Evolutionary conservation across 2,113 vertebrate genomes (phyloP).

Genomic region (Pica pica): DNA sequence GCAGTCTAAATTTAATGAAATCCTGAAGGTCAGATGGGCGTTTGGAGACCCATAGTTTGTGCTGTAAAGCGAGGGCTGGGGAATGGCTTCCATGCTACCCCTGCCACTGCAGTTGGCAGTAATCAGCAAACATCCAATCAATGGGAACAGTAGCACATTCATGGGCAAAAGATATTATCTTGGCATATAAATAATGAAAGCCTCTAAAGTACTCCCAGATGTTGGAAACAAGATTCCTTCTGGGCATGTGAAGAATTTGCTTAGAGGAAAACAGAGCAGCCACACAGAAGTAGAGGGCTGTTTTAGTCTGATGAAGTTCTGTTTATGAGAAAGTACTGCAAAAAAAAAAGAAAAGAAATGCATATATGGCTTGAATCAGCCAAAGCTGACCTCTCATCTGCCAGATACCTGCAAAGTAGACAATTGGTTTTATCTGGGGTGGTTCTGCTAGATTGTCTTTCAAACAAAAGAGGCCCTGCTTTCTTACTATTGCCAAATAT

Average conservation of each 20-base stretch:
- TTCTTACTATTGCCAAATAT: slow-evolving; percentile 1
- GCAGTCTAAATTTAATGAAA: not conserved
- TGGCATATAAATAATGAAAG: slow-evolving; percentile 63
- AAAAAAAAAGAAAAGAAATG: not conserved
- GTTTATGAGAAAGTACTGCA: not conserved
- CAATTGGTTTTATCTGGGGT: not conserved
- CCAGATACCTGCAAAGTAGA: not conserved
- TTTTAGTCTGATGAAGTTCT: not conserved
- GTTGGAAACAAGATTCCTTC: slow-evolving; percentile 64
- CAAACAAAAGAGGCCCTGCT: not conserved
- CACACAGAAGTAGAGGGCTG: slow-evolving; percentile 7
- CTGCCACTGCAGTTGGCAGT: slow-evolving; percentile 37
- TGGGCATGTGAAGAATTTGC: slow-evolving; percentile 63
- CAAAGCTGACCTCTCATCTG: not conserved
- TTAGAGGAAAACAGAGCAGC: slow-evolving; percentile 42
- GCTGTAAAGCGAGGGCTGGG: not conserved
- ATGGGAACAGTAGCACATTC: slow-evolving; percentile 69
- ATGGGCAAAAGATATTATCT: slow-evolving; percentile 61
- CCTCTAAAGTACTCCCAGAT: slow-evolving; percentile 66
- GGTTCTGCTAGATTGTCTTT: not conserved
- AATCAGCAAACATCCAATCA: slow-evolving; percentile 56
- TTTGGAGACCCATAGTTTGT: slow-evolving; percentile 1
- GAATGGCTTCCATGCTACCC: not conserved
- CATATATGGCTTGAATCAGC: not conserved
- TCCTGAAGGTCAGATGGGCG: not conserved